Base-by-base conservation (phyloP, 2,888 invertebrate genomes). In the Zaprionus lineosus region DNA sequence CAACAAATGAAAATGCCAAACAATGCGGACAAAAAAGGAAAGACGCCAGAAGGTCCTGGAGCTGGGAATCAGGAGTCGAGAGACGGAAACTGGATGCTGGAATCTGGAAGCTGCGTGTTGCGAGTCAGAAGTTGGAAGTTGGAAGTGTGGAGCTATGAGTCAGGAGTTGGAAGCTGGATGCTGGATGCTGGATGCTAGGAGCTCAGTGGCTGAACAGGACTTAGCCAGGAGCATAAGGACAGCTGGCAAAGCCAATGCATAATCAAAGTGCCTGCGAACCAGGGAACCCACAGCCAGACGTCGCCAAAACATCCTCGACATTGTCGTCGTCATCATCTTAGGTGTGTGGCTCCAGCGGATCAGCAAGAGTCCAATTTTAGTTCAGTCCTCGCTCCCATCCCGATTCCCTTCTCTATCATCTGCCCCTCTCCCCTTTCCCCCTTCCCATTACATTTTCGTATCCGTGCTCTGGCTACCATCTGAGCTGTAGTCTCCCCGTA, bases 211-310 rank as follows among this genome's bases (percentile, higher is more conserved):
- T n/a, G n/a, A 43, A 26, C 21, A 12, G 68, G 67, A 64, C 65
- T 59, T 47, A 69, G 37, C 50, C 50, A 55, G 60, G 36, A 65
- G 60, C 44, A 39, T 58, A 57, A 47, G 62, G 62, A 64, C 55
- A 61, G 46, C 56, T 47, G 60, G 65, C 75, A 66, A 73, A 70
- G 68, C 72, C 77, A 62, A 79, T 83, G 83, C 78, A 76, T 79
- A 83, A 78, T 78, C 79, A 83, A 83, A 83, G 68, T 71, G 83
- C 63, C 33, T 21, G 52, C 26, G 53, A 15, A 24, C 29, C 43
- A 47, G 51, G 16, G 14, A 47, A 14, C 40, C 29, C 46, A 50
- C 31, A 51, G 56, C 47, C 68, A 74, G 79, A 79, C 76, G 77
- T 61, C 83, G 79, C 79, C 77, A 64, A n/a, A n/a, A 48, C 60